Conservation (phyloP, 2,113 vertebrate species). For the Rhadina sibilatrix region DNA sequence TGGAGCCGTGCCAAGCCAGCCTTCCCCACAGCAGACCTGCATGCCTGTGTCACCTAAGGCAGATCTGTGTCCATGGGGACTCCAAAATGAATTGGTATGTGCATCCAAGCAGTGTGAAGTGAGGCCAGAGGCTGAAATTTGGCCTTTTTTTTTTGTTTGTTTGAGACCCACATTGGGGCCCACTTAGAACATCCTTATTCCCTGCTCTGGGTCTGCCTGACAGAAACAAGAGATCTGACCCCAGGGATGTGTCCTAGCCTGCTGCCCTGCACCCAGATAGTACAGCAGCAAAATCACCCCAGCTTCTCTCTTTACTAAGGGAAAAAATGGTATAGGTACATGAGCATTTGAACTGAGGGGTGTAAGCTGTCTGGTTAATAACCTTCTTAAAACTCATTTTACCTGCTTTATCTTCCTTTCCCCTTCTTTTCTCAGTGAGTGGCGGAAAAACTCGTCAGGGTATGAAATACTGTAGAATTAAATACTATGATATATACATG, state of each 20-base stretch:
- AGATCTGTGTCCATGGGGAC: fast-evolving
- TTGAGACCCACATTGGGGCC: background rate
- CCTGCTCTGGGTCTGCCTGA: background rate
- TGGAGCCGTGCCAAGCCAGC: fast-evolving
- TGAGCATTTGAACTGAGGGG: background rate
- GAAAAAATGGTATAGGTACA: background rate
- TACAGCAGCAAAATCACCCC: background rate
- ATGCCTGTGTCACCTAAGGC: fast-evolving
- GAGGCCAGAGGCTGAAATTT: background rate
- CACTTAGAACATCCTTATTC: background rate
- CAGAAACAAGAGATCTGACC: background rate
- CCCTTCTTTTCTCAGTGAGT: background rate
- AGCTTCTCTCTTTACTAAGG: background rate
- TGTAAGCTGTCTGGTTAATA: background rate
- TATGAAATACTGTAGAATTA: background rate
- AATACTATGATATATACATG: background rate
- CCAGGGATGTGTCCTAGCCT: background rate
- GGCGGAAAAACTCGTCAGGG: background rate
- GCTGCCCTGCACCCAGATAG: background rate
- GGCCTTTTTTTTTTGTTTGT: background rate
- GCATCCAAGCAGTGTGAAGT: background rate
- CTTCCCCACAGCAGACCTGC: fast-evolving
- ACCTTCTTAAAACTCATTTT: background rate
- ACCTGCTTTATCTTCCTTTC: background rate
- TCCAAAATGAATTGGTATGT: background rate